A percentile compares a stretch with the other conserved stretches of the same genome.
Evolutionary conservation across 2,888 invertebrate species (phyloP).

Genomic region (Ommatoiulus sabulosus): DNA sequence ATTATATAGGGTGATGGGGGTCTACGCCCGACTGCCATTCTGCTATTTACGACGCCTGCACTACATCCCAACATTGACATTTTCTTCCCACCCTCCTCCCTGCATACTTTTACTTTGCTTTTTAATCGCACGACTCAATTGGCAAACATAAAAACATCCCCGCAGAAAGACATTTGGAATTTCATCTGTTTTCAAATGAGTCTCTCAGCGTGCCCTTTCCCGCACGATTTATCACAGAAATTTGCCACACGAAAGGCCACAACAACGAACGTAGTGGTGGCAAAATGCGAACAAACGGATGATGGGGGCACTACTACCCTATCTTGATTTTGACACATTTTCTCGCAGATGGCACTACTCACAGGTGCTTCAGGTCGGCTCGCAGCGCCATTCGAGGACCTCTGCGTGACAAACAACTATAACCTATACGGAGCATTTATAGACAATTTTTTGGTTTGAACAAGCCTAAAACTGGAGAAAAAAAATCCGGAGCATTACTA

Average conservation of each 20-base stretch:
- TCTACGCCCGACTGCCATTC: background rate
- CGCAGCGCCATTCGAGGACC: too few relatives aligned
- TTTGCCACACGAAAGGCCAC: background rate
- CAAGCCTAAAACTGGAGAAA: too few relatives aligned
- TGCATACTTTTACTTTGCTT: background rate
- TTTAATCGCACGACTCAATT: conserved; percentile 18
- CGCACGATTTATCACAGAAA: background rate
- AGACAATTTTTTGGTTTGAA: too few relatives aligned
- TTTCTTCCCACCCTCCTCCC: too few relatives aligned
- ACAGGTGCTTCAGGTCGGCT: too few relatives aligned
- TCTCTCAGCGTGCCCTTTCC: background rate
- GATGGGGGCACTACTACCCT: too few relatives aligned
- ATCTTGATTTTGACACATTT: too few relatives aligned
- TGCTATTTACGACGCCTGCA: background rate
- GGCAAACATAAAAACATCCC: background rate
- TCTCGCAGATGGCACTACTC: too few relatives aligned
- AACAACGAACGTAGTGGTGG: background rate
- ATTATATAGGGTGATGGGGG: background rate
- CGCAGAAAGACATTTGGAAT: background rate
- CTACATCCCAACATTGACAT: background rate
- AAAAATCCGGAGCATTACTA: too few relatives aligned
- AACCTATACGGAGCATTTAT: too few relatives aligned
- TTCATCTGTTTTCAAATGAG: conserved; percentile 9
- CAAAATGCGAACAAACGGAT: background rate
- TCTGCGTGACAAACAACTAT: too few relatives aligned